Evolutionary conservation across 1,140 invertebrate species (phyloP), one percentile per base, ranked within the genome.

Genomic region (Bombus breviceps): DNA sequence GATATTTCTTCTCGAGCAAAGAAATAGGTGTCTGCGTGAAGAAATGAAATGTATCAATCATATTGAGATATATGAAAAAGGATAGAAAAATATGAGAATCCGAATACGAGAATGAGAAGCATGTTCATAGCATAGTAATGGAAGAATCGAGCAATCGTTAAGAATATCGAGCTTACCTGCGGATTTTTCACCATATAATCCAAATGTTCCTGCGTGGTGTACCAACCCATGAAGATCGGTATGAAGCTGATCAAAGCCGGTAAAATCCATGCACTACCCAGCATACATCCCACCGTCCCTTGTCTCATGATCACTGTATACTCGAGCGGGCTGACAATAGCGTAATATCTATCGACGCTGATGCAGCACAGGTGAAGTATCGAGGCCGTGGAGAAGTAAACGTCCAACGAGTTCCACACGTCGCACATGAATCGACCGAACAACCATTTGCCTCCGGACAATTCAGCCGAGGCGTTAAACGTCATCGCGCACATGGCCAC

Each of bases 311-410:
- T 98, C 59, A 98, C 97, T 3, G 98, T 97, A 92, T 98, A 98
- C 93, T 98, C 98, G 71, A 99, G 95, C 2, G 98, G 98, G 87
- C 97, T 96, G 68, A 98, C 98, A 74, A 98, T 98, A 97, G 98
- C 98, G 94, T 98, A 98, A 91, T 98, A 98, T 89, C 98, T 96
- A 94, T 99, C 99, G 28, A 99, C 98, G 81, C 97, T 98, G 92
- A 99, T 99, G 93, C 98, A 99, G 93, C 98, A 99, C 15, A 99
- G 96, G 94, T 99, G 98, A 15, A 99, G 96, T 75, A 99, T 99
- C 71, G 98, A 98, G 1, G 98, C 98, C 15, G 98, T 99, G 64
- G 98, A 98, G 93, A 99, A 99, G 92, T 99, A 98, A 18, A 99
- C 99, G 94, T 99, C 99, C 86, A 99, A 96, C n/a, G 98, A 98